These are phyloP conservation scores for Quiscalus mexicanus DNA, from an alignment of 2,113 vertebrate species.

Conservation along the genomic window DNA sequence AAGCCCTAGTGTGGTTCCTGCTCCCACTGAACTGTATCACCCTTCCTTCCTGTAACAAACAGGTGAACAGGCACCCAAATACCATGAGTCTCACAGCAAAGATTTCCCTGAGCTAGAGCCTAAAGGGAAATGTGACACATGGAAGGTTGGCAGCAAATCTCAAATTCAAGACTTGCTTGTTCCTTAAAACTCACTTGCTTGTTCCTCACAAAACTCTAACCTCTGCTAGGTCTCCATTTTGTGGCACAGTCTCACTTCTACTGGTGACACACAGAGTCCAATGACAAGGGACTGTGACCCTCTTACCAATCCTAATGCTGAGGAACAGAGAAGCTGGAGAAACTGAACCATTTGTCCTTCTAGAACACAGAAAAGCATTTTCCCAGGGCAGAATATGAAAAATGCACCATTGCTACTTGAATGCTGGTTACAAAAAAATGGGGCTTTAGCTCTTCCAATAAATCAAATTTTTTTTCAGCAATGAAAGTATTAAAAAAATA, in stretches of 20 bases:
- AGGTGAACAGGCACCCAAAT: not conserved
- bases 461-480: not conserved
- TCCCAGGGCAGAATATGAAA: not conserved
- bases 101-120: not conserved
- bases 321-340: not conserved
- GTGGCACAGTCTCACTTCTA: not conserved
- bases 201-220: not conserved
- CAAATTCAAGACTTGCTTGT: not conserved
- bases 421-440: not conserved
- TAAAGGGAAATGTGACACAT: not conserved
- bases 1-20: not conserved
- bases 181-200: not conserved
- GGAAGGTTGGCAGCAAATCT: not conserved
- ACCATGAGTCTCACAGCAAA: not conserved
- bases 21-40: not conserved
- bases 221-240: not conserved
- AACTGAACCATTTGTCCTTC: not conserved
- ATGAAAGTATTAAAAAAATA: not conserved
- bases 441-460: not conserved
- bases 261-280: not conserved
- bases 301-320: not conserved
- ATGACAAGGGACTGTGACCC: not conserved
- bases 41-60: not conserved
- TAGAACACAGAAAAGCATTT: not conserved
- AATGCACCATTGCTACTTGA: not conserved